Percentiles rank a stretch among this genome's conserved stretches.
Evolutionary conservation across 2,113 vertebrate species (phyloP).

Genomic region (Salvator merianae): DNA sequence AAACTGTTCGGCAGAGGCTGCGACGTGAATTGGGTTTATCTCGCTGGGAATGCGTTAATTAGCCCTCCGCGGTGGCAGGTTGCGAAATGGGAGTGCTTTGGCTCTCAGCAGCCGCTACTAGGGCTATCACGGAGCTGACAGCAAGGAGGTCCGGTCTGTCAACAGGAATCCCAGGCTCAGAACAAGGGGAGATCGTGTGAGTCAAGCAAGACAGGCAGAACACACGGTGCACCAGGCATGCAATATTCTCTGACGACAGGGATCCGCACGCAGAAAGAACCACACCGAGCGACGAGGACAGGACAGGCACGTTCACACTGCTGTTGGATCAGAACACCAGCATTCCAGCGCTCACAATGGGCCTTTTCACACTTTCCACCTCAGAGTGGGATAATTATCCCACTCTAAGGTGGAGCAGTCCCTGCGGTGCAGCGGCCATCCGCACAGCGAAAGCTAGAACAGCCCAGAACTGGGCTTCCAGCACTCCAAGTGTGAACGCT

Average conservation of each 20-base stretch:
- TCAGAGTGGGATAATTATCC: no score
- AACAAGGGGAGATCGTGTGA: not conserved
- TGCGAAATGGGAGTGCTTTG: slow-evolving; percentile 27
- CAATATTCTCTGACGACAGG: not conserved
- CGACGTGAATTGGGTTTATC: slow-evolving; percentile 39
- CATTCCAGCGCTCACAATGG: no score
- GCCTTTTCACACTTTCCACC: no score
- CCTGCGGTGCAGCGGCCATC: no score
- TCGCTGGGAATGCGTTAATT: slow-evolving; percentile 55
- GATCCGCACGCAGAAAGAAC: not conserved
- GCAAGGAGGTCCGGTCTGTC: not conserved
- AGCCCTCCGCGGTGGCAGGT: slow-evolving; percentile 19
- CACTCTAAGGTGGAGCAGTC: no score
- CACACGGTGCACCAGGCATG: not conserved
- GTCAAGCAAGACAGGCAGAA: not conserved
- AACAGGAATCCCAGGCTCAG: not conserved
- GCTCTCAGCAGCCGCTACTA: slow-evolving; percentile 23
- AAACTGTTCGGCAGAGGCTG: slow-evolving; percentile 15
- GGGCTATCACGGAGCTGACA: not conserved
- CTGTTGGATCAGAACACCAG: no score
- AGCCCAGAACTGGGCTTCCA: no score
- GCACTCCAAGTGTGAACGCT: no score
- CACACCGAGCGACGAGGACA: not conserved
- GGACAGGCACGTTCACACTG: no score
- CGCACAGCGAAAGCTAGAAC: no score